Percentiles rank a stretch among this genome's conserved stretches.
phyloP scores from a whole-genome alignment of 2,888 invertebrate genomes.

The Lochmaea capreae region DNA sequence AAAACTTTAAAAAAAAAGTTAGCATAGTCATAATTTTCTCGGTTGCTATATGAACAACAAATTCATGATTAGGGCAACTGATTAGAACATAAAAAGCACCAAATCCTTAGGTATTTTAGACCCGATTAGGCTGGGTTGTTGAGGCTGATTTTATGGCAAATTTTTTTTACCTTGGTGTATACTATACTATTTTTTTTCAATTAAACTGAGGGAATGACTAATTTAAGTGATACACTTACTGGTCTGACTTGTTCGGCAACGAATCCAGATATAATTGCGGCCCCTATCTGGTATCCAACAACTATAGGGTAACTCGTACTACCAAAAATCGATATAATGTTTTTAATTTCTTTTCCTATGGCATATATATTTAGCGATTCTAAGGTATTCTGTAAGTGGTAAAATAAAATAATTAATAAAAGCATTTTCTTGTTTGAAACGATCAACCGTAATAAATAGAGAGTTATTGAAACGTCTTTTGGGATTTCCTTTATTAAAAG shows the following conservation, averaged over 20 bases:
- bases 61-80: no score
- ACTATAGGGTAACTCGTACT: conserved; percentile 32
- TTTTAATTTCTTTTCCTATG: conserved; percentile 23
- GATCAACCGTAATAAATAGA: no score
- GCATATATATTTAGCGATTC: conserved; percentile 18
- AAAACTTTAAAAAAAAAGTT: no score
- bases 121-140: no score
- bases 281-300: conserved; percentile 19
- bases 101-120: no score
- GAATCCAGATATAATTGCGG: conserved; percentile 23
- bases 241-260: conserved; percentile 33
- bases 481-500: no score
- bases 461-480: no score
- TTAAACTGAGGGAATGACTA: no score
- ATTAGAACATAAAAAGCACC: no score
- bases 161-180: neutral
- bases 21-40: no score
- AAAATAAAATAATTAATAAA: neutral
- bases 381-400: neutral
- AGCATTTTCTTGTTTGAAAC: neutral
- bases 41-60: no score
- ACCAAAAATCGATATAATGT: neutral
- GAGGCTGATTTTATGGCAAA: no score
- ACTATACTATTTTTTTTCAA: neutral
- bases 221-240: conserved; percentile 15